Evolutionary conservation across 2,888 invertebrate species (phyloP).

Genomic region (Apocheima hispidaria): DNA sequence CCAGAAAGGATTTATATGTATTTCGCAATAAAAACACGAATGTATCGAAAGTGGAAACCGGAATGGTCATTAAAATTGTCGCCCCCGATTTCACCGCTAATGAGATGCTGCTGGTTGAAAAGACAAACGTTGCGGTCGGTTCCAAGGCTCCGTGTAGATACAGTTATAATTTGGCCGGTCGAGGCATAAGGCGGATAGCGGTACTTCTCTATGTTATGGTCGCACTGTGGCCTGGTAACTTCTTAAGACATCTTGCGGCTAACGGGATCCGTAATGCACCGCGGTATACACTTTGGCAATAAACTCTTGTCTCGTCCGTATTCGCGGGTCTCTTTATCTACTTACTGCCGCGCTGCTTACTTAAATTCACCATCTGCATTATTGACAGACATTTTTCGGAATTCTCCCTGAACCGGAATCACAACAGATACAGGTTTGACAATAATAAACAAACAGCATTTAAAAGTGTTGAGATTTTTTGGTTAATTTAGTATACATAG

Average conservation of each 20-base stretch:
- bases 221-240: slow-evolving; percentile 61
- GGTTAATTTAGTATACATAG: background rate
- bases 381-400: slow-evolving; percentile 25
- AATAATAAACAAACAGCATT: slow-evolving; percentile 3
- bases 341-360: slow-evolving; percentile 36
- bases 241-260: slow-evolving; percentile 55
- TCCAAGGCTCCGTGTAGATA: slow-evolving; percentile 56
- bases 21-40: slow-evolving; percentile 48
- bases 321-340: slow-evolving; percentile 38
- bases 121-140: slow-evolving; percentile 50
- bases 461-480: background rate
- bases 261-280: slow-evolving; percentile 65
- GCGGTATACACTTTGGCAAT: slow-evolving; percentile 44
- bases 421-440: slow-evolving; percentile 16
- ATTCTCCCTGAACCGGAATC: slow-evolving; percentile 21
- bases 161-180: slow-evolving; percentile 77
- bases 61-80: slow-evolving; percentile 59
- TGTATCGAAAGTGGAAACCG: slow-evolving; percentile 58
- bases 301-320: slow-evolving; percentile 52
- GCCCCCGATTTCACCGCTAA: slow-evolving; percentile 66
- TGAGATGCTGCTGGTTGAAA: slow-evolving; percentile 60
- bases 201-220: slow-evolving; percentile 64
- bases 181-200: slow-evolving; percentile 72
- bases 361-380: slow-evolving; percentile 35
- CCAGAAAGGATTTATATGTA: slow-evolving; percentile 36